Evolutionary conservation across 2,113 vertebrate species (phyloP).

Genomic region (Formicarius rufipectus): DNA sequence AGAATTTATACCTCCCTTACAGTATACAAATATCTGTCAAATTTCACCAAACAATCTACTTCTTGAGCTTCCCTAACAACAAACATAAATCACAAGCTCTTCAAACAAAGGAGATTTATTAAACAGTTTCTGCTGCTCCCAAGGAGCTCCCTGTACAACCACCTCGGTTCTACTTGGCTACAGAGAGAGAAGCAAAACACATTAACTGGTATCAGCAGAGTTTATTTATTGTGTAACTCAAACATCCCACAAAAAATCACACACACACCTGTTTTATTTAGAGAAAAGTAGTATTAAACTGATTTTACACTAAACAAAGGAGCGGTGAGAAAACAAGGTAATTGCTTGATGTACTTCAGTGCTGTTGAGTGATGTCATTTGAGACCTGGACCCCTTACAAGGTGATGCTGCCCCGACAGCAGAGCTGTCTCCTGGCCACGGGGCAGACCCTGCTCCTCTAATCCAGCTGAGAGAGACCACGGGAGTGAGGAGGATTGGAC

Average conservation of each 20-base stretch:
- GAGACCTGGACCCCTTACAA: background rate
- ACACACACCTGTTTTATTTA: rapidly evolving
- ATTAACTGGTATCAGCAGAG: background rate
- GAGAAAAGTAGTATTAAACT: background rate
- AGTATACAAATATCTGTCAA: background rate
- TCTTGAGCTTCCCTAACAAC: background rate
- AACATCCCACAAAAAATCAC: background rate
- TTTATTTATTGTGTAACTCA: background rate
- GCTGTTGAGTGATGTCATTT: background rate
- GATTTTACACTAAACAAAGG: background rate
- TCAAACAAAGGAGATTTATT: background rate
- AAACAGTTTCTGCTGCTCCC: background rate
- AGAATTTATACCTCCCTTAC: background rate
- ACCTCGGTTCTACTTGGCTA: background rate
- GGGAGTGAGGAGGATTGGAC: background rate
- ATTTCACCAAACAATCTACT: background rate
- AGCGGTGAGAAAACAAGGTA: background rate
- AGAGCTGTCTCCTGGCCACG: background rate
- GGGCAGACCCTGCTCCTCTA: background rate
- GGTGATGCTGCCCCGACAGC: background rate
- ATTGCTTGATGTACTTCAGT: background rate
- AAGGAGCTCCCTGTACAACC: background rate
- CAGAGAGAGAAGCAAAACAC: background rate
- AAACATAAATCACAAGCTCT: background rate
- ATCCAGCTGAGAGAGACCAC: background rate